phyloP scores from a whole-genome alignment of 2,888 invertebrate species.

The Tipula helvola region DNA sequence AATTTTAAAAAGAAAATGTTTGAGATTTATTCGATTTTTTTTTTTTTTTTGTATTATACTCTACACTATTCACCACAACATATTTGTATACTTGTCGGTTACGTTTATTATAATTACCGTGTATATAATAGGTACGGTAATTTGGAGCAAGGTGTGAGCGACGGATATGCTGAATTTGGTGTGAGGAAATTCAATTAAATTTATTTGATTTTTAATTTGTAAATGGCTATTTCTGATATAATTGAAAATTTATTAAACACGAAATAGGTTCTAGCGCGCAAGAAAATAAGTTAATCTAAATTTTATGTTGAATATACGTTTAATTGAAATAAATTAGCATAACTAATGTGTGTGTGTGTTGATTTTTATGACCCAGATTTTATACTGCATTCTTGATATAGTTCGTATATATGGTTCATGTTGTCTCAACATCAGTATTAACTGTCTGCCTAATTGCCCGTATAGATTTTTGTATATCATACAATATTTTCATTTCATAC shows the following conservation, averaged over 20 bases:
- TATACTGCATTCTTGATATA: background rate
- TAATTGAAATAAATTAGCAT: background rate
- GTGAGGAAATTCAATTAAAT: conserved; percentile 4
- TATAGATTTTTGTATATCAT: background rate
- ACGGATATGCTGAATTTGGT: background rate
- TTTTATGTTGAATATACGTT: background rate
- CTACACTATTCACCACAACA: background rate
- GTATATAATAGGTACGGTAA: background rate
- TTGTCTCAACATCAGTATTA: background rate
- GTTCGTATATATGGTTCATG: background rate
- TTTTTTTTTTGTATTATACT: background rate
- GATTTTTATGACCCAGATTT: background rate
- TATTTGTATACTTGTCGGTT: background rate
- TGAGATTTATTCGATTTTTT: background rate
- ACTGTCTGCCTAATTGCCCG: background rate
- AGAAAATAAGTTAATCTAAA: background rate
- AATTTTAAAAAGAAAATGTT: background rate
- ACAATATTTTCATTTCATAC: background rate
- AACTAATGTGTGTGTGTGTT: background rate
- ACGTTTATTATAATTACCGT: background rate
- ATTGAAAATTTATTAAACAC: background rate
- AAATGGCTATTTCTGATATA: background rate
- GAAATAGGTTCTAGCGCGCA: background rate
- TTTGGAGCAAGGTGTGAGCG: background rate
- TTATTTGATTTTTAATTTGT: background rate